Percentiles rank a stretch among this genome's conserved stretches.
These are phyloP conservation scores for Catharus ustulatus DNA, from an alignment of 2,797 vertebrate genomes.

Conservation along the genomic window DNA sequence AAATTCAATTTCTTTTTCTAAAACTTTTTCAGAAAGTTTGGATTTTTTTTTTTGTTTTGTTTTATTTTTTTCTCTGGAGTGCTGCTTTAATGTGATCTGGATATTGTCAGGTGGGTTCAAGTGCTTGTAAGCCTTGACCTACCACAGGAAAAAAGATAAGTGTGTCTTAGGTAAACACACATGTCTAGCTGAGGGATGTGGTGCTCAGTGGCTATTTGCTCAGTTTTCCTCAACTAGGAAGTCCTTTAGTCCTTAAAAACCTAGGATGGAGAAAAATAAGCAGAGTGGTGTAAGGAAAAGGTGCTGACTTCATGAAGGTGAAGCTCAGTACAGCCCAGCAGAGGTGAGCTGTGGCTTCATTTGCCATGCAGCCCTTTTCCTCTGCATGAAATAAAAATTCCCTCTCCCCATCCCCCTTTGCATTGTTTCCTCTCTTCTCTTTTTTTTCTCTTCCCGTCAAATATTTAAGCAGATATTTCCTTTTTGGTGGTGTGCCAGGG, in stretches of 20 bases:
- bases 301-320: background rate
- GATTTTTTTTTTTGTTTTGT: background rate
- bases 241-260: background rate
- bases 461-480: constrained; percentile 67
- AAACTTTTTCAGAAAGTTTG: background rate
- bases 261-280: background rate
- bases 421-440: constrained; percentile 20
- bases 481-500: constrained; percentile 58
- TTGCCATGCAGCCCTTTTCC: background rate
- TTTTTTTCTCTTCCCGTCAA: constrained; percentile 40
- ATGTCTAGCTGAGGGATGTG: background rate
- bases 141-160: background rate
- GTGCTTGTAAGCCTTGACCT: background rate
- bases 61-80: background rate
- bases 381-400: background rate
- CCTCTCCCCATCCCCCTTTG: background rate
- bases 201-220: background rate
- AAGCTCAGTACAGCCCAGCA: background rate
- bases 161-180: background rate
- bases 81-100: background rate
- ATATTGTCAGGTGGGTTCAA: background rate
- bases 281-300: background rate
- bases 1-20: background rate
- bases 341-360: background rate
- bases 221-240: background rate